A percentile compares a stretch with the other conserved stretches of the same genome.
Conservation (phyloP, 2,888 invertebrate genomes). For the Tetragonisca angustula region DNA sequence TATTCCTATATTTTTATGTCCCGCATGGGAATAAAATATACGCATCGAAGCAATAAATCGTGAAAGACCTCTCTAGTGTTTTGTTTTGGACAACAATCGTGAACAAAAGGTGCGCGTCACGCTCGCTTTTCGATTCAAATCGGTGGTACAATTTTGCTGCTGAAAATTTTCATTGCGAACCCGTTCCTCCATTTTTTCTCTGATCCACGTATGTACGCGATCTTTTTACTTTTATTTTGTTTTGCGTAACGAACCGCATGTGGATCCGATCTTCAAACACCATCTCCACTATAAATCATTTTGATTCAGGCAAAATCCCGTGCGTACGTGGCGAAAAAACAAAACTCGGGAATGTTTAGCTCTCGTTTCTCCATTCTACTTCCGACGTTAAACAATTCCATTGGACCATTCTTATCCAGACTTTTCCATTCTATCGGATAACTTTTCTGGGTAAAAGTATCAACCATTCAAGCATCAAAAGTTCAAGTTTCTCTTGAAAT, state of each 20-base stretch:
- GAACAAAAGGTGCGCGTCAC: constrained; percentile 57
- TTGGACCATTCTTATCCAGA: background rate
- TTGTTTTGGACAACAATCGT: constrained; percentile 58
- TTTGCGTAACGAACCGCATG: background rate
- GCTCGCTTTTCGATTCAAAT: constrained; percentile 60
- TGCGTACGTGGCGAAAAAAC: constrained; percentile 29
- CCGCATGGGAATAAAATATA: constrained; percentile 56
- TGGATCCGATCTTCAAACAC: constrained; percentile 51
- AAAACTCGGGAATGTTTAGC: constrained; percentile 8
- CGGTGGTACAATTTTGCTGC: constrained; percentile 49
- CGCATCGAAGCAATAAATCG: constrained; percentile 66
- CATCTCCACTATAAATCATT: constrained; percentile 61
- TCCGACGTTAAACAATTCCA: constrained; percentile 47
- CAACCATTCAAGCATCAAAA: background rate
- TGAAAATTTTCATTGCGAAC: constrained; percentile 57
- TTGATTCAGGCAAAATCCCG: constrained; percentile 32
- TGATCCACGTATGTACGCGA: background rate
- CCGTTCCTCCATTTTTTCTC: background rate
- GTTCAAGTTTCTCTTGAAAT: constrained; percentile 4
- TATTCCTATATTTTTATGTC: constrained; percentile 48
- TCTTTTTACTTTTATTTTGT: constrained; percentile 22
- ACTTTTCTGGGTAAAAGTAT: constrained; percentile 24
- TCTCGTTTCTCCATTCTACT: no score
- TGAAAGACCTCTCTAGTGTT: constrained; percentile 44
- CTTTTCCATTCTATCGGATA: constrained; percentile 6